phyloP scores from a whole-genome alignment of 1,140 invertebrate genomes.

The Drosophila miranda region DNA sequence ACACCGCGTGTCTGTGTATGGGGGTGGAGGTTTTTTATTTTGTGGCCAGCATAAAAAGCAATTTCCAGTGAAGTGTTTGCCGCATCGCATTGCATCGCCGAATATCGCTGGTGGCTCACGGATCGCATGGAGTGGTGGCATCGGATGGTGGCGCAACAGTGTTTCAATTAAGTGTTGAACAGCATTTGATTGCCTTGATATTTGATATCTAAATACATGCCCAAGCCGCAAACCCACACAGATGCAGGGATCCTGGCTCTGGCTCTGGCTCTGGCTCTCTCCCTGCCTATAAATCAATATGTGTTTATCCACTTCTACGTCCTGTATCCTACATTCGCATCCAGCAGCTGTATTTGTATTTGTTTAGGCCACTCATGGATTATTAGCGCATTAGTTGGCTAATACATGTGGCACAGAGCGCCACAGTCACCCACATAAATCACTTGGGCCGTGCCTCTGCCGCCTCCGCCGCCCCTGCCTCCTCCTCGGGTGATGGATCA shows the following conservation, averaged over 20 bases:
- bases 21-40: slow-evolving; percentile 40
- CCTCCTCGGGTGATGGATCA: slow-evolving; percentile 59
- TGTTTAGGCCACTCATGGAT: slow-evolving; percentile 73
- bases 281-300: slow-evolving; percentile 71
- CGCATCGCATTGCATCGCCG: slow-evolving; percentile 2
- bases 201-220: slow-evolving; percentile 63
- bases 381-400: slow-evolving; percentile 76
- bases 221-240: slow-evolving; percentile 17
- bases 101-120: too few species aligned
- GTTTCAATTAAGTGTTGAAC: slow-evolving; percentile 78
- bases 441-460: too few species aligned
- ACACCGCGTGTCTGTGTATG: background rate
- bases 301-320: slow-evolving; percentile 33
- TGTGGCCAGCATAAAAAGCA: slow-evolving; percentile 63
- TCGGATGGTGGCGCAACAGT: slow-evolving; percentile 54
- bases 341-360: slow-evolving; percentile 54
- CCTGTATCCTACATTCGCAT: slow-evolving; percentile 9
- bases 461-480: background rate
- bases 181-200: slow-evolving; percentile 70
- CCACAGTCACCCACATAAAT: slow-evolving; percentile 7
- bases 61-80: slow-evolving; percentile 60
- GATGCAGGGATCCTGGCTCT: slow-evolving; percentile 8
- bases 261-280: background rate
- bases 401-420: slow-evolving; percentile 53
- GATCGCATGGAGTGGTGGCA: too few species aligned